Evolutionary conservation across 2,888 invertebrate species (phyloP), one percentile per base, ranked within the genome.

Genomic region (Apeira syringaria): DNA sequence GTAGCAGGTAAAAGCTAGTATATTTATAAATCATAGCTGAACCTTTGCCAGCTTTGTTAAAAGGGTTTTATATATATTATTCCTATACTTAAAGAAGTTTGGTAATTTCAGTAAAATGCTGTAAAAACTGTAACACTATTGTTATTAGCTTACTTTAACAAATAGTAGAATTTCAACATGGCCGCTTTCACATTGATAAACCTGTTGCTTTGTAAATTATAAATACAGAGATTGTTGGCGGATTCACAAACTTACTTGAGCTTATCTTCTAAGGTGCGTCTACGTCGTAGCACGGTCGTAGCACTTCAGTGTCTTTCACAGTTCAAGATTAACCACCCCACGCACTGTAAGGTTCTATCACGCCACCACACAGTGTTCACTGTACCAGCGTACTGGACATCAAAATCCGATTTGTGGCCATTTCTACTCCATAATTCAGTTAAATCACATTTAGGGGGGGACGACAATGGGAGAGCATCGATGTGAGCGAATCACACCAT

Each of bases 401-500:
- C 69, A 77, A 66, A 80, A 81, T 80, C 76, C 72, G 75, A 81
- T 87, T 86, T 85, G 88, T 85, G 83, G 68, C 61, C 80, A 86
- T 81, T 81, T 81, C 79, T 76, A 84, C 75, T 73, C 73, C 74
- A 89, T 87, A 87, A 85, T 85, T 87, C 80, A 85, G 88, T 86
- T 88, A 87, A 89, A 88, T 85, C 76, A 85, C 82, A 79, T 84
- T 72, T 72, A 73, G 81, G 77, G 84, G 86, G 88, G 87, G 82
- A 84, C 75, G 66, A 89, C 89, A 89, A 89, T 86, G 64, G 82
- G 72, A 82, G 81, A 84, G 79, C 82, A 86, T 78, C 78, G 80
- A 84, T 85, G 86, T 86, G 84, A 80, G 83, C 87, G 83, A 87
- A 87, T 89, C 87, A 87, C 85, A 87, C 87, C 82, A 84, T 79